A percentile compares a stretch with the other conserved stretches of the same genome.
Evolutionary conservation across 2,797 vertebrate genomes (phyloP).

Genomic region (Pipistrellus pygmaeus): DNA sequence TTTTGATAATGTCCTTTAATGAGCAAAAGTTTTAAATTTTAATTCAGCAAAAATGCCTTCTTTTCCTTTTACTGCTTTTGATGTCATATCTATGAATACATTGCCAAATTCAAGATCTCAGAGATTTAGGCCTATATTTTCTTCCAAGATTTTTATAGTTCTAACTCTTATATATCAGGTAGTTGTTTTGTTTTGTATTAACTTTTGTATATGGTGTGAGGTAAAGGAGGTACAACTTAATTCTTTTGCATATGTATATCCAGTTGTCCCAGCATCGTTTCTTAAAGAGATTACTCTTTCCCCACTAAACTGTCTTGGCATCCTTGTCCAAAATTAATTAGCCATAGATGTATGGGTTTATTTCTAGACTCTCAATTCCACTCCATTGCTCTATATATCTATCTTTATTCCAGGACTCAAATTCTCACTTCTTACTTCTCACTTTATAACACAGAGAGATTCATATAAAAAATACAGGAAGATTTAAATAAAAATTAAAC

Average conservation of each 20-base stretch:
- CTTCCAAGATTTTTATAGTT: slow-evolving; percentile 24
- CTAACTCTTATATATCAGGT: background rate
- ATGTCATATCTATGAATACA: background rate
- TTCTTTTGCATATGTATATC: slow-evolving; percentile 21
- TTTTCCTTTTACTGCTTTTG: slow-evolving; percentile 38
- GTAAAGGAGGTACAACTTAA: background rate
- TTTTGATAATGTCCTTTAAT: background rate
- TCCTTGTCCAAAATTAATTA: background rate
- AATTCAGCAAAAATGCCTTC: background rate
- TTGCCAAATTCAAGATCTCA: background rate
- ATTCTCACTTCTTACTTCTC: background rate
- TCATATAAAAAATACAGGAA: background rate
- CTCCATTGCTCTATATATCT: slow-evolving; percentile 8
- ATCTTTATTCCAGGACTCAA: background rate
- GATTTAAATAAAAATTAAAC: background rate
- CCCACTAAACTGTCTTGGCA: background rate
- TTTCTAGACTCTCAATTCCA: background rate
- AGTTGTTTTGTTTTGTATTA: background rate
- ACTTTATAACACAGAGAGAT: background rate
- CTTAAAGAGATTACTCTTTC: slow-evolving; percentile 9
- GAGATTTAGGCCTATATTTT: slow-evolving; percentile 25
- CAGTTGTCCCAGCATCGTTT: background rate
- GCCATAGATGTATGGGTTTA: background rate
- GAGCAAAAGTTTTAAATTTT: background rate
- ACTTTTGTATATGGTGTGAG: background rate